phyloP scores from a whole-genome alignment of 92 coral and sea anemone genomes.

The Porites cylindrica region DNA sequence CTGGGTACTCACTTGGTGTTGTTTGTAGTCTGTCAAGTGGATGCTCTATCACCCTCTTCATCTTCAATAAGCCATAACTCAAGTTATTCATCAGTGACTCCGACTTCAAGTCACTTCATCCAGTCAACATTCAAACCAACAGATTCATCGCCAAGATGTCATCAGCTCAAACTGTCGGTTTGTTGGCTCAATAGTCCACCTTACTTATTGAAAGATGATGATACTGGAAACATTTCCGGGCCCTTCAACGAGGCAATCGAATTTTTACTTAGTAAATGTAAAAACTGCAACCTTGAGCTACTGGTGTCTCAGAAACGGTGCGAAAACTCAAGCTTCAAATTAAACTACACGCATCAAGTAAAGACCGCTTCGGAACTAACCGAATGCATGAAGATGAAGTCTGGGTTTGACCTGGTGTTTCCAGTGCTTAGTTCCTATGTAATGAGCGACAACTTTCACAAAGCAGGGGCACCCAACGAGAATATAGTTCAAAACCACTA shows the following conservation, averaged over 20 bases:
- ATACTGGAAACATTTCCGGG: conserved; percentile 3
- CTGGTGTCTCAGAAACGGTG: no score
- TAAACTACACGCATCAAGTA: conserved; percentile 11
- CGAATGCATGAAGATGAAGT: neutral
- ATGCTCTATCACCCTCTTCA: neutral
- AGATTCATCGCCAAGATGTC: neutral
- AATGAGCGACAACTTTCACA: neutral
- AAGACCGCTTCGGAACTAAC: conserved; percentile 1
- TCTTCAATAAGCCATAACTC: neutral
- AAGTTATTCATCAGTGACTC: neutral
- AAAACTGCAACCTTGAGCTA: neutral
- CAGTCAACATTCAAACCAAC: neutral
- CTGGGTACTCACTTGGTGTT: neutral
- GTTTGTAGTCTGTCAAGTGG: neutral
- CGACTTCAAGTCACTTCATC: neutral
- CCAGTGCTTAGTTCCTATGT: conserved; percentile 7
- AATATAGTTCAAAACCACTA: no score
- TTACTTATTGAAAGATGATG: conserved; percentile 11
- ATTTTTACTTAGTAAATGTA: neutral
- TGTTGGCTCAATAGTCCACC: conserved; percentile 36
- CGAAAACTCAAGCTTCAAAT: neutral
- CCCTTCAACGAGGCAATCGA: conserved; percentile 18
- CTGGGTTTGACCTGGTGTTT: conserved; percentile 5
- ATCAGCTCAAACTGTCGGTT: neutral
- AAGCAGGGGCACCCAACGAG: no score